Percentiles rank a stretch among this genome's conserved stretches.
Evolutionary conservation across 2,888 invertebrate species (phyloP).

Genomic region (Metacarcinus magister): DNA sequence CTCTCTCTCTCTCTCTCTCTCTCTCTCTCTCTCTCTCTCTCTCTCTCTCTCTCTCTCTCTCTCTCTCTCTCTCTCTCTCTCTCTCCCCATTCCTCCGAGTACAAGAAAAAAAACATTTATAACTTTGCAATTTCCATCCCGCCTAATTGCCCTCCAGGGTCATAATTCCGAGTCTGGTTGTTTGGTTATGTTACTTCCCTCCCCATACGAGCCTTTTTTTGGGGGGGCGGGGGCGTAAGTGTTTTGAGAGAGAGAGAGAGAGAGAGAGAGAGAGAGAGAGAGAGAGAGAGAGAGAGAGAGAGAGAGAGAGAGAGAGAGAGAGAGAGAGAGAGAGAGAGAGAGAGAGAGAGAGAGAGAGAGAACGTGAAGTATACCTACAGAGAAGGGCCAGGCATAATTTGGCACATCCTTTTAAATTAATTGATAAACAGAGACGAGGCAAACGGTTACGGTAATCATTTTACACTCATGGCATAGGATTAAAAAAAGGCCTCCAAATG

Average conservation of each 20-base stretch:
- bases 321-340: conserved; percentile 27
- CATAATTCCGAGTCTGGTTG: conserved; percentile 31
- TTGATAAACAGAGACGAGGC: neutral
- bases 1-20: conserved; percentile 14
- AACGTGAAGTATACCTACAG: neutral
- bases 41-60: conserved; percentile 22
- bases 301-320: conserved; percentile 45
- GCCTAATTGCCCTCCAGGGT: neutral
- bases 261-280: conserved; percentile 39
- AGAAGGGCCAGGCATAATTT: neutral
- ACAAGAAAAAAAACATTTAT: conserved; percentile 7
- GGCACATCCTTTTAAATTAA: neutral
- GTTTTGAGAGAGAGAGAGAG: neutral
- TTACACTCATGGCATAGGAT: neutral
- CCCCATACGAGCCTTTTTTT: neutral
- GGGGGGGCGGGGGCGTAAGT: neutral
- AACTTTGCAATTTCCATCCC: conserved; percentile 21
- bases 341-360: neutral
- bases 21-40: conserved; percentile 22
- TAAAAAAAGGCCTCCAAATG: neutral
- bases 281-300: conserved; percentile 43
- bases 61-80: conserved; percentile 4
- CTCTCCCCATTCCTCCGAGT: neutral
- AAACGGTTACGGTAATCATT: neutral
- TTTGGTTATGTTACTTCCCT: neutral